A percentile compares a stretch with the other conserved stretches of the same genome.
Evolutionary conservation across 2,113 vertebrate genomes (phyloP).

Genomic region (Dinomys branickii): DNA sequence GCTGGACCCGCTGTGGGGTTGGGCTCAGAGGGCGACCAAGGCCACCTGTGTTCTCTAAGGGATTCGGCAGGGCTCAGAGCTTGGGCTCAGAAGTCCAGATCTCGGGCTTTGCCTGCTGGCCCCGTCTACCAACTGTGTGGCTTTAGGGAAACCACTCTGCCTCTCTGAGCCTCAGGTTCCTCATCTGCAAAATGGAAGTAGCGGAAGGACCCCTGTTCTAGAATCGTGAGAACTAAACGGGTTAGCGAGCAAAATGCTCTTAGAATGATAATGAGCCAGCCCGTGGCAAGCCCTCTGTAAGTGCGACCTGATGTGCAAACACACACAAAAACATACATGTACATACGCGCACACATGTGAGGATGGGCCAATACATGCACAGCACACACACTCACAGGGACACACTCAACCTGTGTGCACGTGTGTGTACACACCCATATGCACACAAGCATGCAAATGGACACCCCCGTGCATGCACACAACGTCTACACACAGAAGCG

Average conservation of each 20-base stretch:
- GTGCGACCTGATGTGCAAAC: background rate
- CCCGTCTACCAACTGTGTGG: background rate
- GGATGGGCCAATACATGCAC: background rate
- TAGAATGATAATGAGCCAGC: background rate
- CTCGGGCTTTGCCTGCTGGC: background rate
- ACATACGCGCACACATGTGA: background rate
- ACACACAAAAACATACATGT: too few species aligned
- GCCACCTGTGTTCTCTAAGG: background rate
- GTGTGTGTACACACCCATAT: background rate
- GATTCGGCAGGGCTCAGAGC: background rate
- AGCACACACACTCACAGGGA: background rate
- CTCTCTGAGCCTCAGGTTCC: background rate
- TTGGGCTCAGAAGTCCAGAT: rapidly evolving
- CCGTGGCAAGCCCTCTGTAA: background rate
- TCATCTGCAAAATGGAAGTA: background rate
- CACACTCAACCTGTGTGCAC: background rate
- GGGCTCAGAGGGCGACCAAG: background rate
- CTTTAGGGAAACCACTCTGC: background rate
- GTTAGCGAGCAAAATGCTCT: too few species aligned
- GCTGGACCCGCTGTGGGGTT: rapidly evolving
- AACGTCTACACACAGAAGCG: background rate
- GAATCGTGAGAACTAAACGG: background rate
- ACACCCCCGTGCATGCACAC: background rate
- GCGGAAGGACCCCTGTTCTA: background rate
- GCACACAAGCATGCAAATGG: too few species aligned